Evolutionary conservation across 1,140 invertebrate genomes (phyloP).

Genomic region (Heliconius nattereri): DNA sequence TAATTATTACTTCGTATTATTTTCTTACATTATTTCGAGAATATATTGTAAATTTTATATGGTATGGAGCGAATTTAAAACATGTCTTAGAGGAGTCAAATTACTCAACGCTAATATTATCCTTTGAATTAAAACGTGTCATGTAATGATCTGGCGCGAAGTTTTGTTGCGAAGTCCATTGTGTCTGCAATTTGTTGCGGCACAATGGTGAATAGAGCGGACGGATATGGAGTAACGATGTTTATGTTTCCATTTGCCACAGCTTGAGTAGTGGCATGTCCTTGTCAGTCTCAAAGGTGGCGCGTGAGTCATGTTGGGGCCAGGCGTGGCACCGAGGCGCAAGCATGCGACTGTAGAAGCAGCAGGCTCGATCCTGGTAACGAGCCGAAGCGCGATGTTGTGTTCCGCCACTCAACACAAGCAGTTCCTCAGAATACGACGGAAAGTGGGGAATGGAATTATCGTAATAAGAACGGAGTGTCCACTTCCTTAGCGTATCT

Average conservation of each 20-base stretch:
- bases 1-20: slow-evolving; percentile 8
- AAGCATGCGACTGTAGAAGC: too few species aligned
- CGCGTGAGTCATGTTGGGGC: slow-evolving; percentile 56
- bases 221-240: slow-evolving; percentile 77
- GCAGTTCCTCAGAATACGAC: too few species aligned
- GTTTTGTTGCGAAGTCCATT: slow-evolving; percentile 73
- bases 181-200: slow-evolving; percentile 74
- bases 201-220: slow-evolving; percentile 73
- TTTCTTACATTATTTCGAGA: background rate
- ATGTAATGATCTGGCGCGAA: slow-evolving; percentile 52
- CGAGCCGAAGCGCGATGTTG: too few species aligned
- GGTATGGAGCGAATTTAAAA: slow-evolving; percentile 15
- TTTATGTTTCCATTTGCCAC: slow-evolving; percentile 75
- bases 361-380: too few species aligned
- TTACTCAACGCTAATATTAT: slow-evolving; percentile 56
- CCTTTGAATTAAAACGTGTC: slow-evolving; percentile 68
- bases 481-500: too few species aligned
- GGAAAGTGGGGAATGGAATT: too few species aligned
- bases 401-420: too few species aligned
- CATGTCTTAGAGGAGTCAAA: slow-evolving; percentile 29
- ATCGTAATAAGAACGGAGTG: too few species aligned
- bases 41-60: slow-evolving; percentile 16
- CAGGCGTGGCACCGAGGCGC: too few species aligned
- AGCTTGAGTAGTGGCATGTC: slow-evolving; percentile 61
- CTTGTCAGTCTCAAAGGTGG: slow-evolving; percentile 66